Base-by-base conservation (phyloP, 2,797 vertebrate species). In the Okamejei kenojei region DNA sequence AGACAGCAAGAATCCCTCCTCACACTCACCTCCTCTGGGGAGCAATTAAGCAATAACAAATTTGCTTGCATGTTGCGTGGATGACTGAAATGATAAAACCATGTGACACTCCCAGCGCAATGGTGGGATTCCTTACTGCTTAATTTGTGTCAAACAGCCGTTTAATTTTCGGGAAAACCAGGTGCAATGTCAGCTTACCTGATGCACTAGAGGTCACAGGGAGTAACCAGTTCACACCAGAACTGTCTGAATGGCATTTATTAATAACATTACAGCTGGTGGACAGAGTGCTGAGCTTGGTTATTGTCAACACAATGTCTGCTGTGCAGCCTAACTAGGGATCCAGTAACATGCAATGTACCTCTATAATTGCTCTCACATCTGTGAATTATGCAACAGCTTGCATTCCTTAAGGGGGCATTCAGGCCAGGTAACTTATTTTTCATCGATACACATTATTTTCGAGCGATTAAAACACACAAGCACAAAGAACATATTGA, bases 11-110 rank as follows among this genome's bases (percentile, higher is more conserved):
- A 96, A 97, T 97, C 95, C 94, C 94, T 95, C 93, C 95, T 95
- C 97, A 96, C 97, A 97, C 94, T 96, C 95, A 94, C 94, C 93
- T 97, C 97, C 96, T 96, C 93, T 91, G 96, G 96, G 96, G 95
- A 68, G 94, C 96, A 97, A 97, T 97, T 97, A 97, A 95, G 94
- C 95, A 95, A 96, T 96, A 95, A 96, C 94, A 95, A 96, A 97
- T 97, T 96, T 94, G 95, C 95, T 95, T 94, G 95, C 95, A 96
- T 76, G 71, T 92, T 74, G 38, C 29, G 73, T 26, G 73, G 68
- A 17, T 76, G 71, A 38, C 90, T 92, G 17, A 92, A 92, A 76
- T 26, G 76, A 76, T 26, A 54, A 21, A 76, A 58, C 5, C 71
- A 92, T 35, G 5, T 54, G 90, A 88, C 7, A 71, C 26, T 92